Conservation (phyloP, 2,888 invertebrate species). For the Pristionchus entomophagus region DNA sequence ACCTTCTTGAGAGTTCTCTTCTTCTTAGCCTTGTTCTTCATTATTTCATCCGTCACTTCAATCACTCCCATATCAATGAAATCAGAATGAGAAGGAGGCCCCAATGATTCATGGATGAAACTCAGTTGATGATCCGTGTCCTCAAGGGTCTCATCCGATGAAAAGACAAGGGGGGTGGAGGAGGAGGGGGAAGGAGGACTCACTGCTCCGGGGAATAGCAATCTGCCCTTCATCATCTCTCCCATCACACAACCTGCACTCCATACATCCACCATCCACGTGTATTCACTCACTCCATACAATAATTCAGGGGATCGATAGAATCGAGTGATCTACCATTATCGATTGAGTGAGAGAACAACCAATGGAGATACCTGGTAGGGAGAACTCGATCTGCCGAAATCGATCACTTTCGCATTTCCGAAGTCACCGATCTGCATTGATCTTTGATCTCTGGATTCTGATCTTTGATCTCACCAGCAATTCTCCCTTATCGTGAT, state of each 20-base stretch:
- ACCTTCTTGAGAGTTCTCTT: neutral
- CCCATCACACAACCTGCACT: slow-evolving; percentile 57
- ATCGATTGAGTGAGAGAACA: neutral
- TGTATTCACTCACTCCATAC: slow-evolving; percentile 6
- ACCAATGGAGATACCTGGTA: slow-evolving; percentile 27
- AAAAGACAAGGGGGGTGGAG: neutral
- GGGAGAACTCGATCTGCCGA: slow-evolving; percentile 46
- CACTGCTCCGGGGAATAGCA: slow-evolving; percentile 54
- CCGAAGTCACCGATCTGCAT: slow-evolving; percentile 61
- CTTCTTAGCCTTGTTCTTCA: neutral
- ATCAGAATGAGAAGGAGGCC: slow-evolving; percentile 15
- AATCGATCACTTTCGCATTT: slow-evolving; percentile 55
- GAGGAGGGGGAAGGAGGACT: neutral
- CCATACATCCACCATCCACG: slow-evolving; percentile 53
- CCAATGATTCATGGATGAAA: neutral
- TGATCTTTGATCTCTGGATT: neutral
- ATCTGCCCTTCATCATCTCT: slow-evolving; percentile 54
- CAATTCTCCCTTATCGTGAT: slow-evolving; percentile 45
- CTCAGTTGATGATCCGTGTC: neutral
- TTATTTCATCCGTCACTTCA: neutral
- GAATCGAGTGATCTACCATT: slow-evolving; percentile 55
- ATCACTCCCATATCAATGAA: slow-evolving; percentile 38
- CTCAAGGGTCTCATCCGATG: no score
- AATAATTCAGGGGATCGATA: slow-evolving; percentile 59
- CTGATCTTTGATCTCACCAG: neutral